Evolutionary conservation across 2,797 vertebrate genomes (phyloP), one percentile per base, ranked within the genome.

Genomic region (Coregonus sp.): DNA sequence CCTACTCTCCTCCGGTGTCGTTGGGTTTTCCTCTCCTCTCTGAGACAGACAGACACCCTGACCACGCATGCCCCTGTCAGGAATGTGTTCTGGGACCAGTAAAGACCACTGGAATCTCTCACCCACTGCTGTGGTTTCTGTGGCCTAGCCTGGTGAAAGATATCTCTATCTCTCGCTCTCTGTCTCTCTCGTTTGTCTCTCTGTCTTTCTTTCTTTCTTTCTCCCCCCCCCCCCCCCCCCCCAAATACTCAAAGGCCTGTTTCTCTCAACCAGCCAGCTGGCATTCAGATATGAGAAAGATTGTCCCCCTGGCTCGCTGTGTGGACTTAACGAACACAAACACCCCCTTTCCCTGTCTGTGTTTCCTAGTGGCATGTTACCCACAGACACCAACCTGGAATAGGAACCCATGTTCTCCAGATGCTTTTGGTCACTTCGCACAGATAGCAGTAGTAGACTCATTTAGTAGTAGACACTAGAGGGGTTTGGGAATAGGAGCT

Each of bases 31-130:
- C 56, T 20, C 54, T 68, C 37, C 63, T 3, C 16, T 37, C 35
- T 37, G 35, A 37, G 35, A 7, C 68, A 37, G 81, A 80, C 81
- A 56, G 87, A 82, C 83, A 84, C 86, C 86, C 79, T 78, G 83
- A 86, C 87, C 86, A 89, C 86, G 87, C 88, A 89, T 86, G 86
- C 3, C 50, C 86, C 83, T 80, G 84, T 80, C 86, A 90, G 90
- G 90, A 93, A 92, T 92, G 89, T 85, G 82, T 51, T 84, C 83
- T 71, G 63, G 80, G 77, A 80, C 86, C 81, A 83, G 78, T 76
- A 86, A 90, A 90, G 84, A 89, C 82, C 20, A n/a, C 74, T 85
- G 90, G 91, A 91, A 94, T 93, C 85, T 93, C 83, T 88, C 91
- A 90, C 90, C 87, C 80, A 78, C 80, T 85, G 82, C 89, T 88